A percentile compares a stretch with the other conserved stretches of the same genome.
Conservation (phyloP, 2,797 vertebrate species). For the Amblyopsis hoosieri region DNA sequence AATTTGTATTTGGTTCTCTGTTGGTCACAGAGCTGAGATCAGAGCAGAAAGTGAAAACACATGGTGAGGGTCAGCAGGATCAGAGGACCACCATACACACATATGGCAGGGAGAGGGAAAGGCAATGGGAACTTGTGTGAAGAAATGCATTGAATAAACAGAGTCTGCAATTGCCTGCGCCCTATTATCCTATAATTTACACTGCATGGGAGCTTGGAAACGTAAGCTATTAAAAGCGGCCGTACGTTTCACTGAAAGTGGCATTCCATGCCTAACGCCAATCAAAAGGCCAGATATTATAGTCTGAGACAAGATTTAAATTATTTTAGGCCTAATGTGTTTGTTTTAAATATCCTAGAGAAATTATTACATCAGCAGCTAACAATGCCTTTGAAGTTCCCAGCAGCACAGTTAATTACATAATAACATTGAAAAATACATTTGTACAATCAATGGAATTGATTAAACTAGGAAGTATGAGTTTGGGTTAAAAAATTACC, state of each 20-base stretch:
- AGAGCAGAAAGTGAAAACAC: conserved; percentile 99
- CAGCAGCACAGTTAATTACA: conserved; percentile 88
- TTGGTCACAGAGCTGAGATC: conserved; percentile 99
- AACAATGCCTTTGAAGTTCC: conserved; percentile 88
- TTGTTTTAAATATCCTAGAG: conserved; percentile 94
- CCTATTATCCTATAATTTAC: conserved; percentile 97
- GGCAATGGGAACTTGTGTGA: conserved; percentile 94
- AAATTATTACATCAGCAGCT: conserved; percentile 92
- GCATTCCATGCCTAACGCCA: conserved; percentile 80
- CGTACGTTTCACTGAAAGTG: conserved; percentile 79
- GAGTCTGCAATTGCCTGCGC: conserved; percentile 92
- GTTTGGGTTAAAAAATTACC: conserved; percentile 79
- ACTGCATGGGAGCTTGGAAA: conserved; percentile 91
- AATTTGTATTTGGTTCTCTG: conserved; percentile 99
- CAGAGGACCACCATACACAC: conserved; percentile 97
- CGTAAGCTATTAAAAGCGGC: conserved; percentile 78
- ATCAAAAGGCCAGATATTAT: conserved; percentile 84
- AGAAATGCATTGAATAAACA: conserved; percentile 99
- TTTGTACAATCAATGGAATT: conserved; percentile 88
- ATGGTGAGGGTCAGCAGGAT: conserved; percentile 97
- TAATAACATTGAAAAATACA: conserved; percentile 90
- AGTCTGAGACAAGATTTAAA: conserved; percentile 88
- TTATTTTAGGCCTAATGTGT: conserved; percentile 91
- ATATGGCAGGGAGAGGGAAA: conserved; percentile 81
- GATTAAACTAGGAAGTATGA: conserved; percentile 87